Base-by-base conservation (phyloP, 1,140 invertebrate species). In the Gerris buenoi region DNA sequence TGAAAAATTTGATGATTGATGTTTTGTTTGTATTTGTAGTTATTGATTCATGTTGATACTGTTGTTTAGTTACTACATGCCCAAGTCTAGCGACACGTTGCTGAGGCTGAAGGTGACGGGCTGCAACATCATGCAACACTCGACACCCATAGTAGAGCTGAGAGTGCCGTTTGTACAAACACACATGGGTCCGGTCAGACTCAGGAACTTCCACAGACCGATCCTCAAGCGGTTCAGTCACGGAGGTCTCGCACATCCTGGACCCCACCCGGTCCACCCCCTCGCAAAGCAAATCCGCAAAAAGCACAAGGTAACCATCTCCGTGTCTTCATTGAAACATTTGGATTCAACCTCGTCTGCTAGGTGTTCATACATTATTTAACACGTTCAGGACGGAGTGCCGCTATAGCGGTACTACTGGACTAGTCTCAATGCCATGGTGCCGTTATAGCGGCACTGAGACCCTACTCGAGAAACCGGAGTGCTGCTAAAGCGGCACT, bases 91-190 rank as follows among this genome's bases (percentile, higher is more conserved):
- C 1, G 86, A 88, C 75, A 85, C 86, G 15, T 88, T 88, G 1
- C 76, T 91, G 27, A 82, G 88, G 65, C 79, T 91, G 0, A 91
- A 90, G 77, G 87, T 89, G 25, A 86, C 87, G 15, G 88, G 88
- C 18, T 89, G 88, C 13, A 91, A 91, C 77, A 79, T 93, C 5
- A 91, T 95, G 66, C 92, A 99, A 78, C 97, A 99, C 77, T 98
- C 95, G 29, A 98, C 93, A 1, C 96, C 97, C 0, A 93, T 97
- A 0, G 89, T 98, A 5, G 95, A 99, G 76, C 78, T 99, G 15
- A 82, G 92, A 18, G 86, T 87, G 57, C 94, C 95, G 1, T 98
- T 98, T 79, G 90, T 99, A 69, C 96, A 94, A 68, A 97, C 95
- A 0, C 86, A 93, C 77, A 88, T 95, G 85, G 87, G 87, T 25